These are phyloP conservation scores for Dicroscelio sp. DNA, from an alignment of 2,888 invertebrate genomes.

Conservation along the genomic window DNA sequence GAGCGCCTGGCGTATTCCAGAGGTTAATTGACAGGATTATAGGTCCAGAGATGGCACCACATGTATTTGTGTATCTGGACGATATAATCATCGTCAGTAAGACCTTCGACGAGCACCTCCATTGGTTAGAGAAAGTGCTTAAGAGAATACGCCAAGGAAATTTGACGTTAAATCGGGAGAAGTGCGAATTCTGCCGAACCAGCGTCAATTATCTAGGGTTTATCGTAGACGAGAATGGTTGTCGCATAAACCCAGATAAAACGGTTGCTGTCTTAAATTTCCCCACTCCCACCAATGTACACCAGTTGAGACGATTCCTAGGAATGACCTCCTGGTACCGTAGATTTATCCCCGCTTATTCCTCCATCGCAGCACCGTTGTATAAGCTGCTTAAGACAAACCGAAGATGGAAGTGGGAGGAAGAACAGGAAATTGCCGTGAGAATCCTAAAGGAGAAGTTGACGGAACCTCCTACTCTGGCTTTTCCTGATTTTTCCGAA, in stretches of 20 bases:
- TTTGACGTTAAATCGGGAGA: slow-evolving; percentile 2
- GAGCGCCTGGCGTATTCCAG: too few species aligned
- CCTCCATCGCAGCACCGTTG: not conserved
- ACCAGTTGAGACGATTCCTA: slow-evolving; percentile 15
- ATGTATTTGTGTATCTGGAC: too few species aligned
- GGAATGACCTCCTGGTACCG: slow-evolving; percentile 45
- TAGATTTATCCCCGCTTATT: not conserved
- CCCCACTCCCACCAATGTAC: not conserved
- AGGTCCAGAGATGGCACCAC: too few species aligned
- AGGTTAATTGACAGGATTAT: too few species aligned
- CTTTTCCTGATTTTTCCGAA: slow-evolving; percentile 24
- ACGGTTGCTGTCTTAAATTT: not conserved
- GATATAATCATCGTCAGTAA: slow-evolving; percentile 27
- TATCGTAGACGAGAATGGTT: not conserved
- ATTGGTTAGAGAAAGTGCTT: slow-evolving; percentile 21
- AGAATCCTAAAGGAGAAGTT: not conserved
- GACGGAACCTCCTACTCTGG: slow-evolving; percentile 8
- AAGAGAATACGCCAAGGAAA: not conserved
- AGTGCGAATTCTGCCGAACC: slow-evolving; percentile 6
- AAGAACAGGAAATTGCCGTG: slow-evolving; percentile 8
- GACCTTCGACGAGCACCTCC: slow-evolving; percentile 29
- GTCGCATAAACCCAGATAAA: slow-evolving; percentile 21
- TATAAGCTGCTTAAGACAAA: not conserved
- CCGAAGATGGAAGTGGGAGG: not conserved
- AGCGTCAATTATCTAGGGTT: slow-evolving; percentile 41